Evolutionary conservation across 2,113 vertebrate species (phyloP), one percentile per base, ranked within the genome.

Genomic region (Felis chaus): DNA sequence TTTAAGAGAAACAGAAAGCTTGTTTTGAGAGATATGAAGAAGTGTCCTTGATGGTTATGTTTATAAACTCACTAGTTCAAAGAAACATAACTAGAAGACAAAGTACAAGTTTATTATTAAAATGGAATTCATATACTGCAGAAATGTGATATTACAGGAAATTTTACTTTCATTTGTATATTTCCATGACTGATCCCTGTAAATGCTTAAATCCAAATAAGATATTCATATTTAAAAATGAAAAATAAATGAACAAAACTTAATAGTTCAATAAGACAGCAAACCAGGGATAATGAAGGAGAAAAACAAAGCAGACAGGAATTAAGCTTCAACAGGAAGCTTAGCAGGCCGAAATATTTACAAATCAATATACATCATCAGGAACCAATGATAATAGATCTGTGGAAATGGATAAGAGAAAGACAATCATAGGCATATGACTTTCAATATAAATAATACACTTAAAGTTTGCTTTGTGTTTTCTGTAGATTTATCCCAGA

Each of bases 401-500:
- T 82, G 31, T 92, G 53, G 57, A 94, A 85, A 95, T 55, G 57
- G 76, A 80, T 63, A 97, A 91, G 65, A 85, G 27, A 92, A 74
- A 91, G 63, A 91, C 65, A 96, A 87, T n/a, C 1, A 2, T 68
- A 73, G 2, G 69, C 74, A 53, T 71, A 85, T 63, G 53, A 85
- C 61, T 55, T 71, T 97, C 84, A 57, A 87, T 94, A 71, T 90
- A 97, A 97, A 95, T 89, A 89, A 91, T 91, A 55, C 25, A 50
- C 68, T 94, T 93, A 83, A 87, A 94, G 41, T 95, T 96, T 97
- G 73, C 55, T 89, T 93, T 96, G 92, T 95, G 69, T 93, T 95
- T 97, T 97, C 95, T 96, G 89, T 63, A 95, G 89, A 96, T 97
- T 97, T 95, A 97, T 97, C 50, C 84, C 91, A 91, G 86, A 31